Evolutionary conservation across 1,140 invertebrate species (phyloP).

Genomic region (Macrotrachela quadricornifera): DNA sequence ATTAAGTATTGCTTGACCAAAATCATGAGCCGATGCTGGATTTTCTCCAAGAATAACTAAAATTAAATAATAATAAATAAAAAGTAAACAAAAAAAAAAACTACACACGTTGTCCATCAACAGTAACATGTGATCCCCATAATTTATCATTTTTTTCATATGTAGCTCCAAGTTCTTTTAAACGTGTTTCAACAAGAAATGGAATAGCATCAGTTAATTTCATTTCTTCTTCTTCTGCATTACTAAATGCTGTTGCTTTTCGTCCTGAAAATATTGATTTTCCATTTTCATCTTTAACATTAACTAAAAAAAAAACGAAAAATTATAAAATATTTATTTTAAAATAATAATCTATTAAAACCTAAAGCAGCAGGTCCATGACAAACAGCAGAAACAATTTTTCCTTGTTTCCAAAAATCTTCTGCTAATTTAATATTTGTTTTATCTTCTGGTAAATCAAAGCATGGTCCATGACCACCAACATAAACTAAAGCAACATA

Average conservation of each 20-base stretch:
- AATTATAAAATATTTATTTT: not conserved
- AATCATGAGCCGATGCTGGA: too few species aligned
- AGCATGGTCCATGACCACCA: slow-evolving; percentile 19
- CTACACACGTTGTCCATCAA: too few species aligned
- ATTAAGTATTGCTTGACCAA: too few species aligned
- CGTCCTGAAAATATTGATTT: slow-evolving; percentile 13
- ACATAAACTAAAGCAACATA: slow-evolving; percentile 15
- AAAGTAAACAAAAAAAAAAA: too few species aligned
- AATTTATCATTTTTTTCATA: slow-evolving; percentile 10
- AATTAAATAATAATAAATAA: too few species aligned
- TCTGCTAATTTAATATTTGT: slow-evolving; percentile 12
- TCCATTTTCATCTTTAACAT: slow-evolving; percentile 13
- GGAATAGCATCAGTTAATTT: slow-evolving; percentile 13
- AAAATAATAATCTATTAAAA: not conserved
- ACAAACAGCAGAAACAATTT: slow-evolving; percentile 15
- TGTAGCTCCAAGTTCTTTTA: slow-evolving; percentile 13
- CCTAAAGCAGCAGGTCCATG: slow-evolving; percentile 16
- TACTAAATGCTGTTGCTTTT: slow-evolving; percentile 15
- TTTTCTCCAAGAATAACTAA: too few species aligned
- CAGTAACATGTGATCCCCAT: too few species aligned
- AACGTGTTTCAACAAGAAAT: slow-evolving; percentile 15
- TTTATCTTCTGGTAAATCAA: slow-evolving; percentile 12
- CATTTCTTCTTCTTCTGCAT: slow-evolving; percentile 15
- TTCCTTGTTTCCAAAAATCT: slow-evolving; percentile 13
- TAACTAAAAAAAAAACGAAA: not conserved